A percentile compares a stretch with the other conserved stretches of the same genome.
Conservation (phyloP, 2,888 invertebrate genomes). For the Aporophyla nigra region DNA sequence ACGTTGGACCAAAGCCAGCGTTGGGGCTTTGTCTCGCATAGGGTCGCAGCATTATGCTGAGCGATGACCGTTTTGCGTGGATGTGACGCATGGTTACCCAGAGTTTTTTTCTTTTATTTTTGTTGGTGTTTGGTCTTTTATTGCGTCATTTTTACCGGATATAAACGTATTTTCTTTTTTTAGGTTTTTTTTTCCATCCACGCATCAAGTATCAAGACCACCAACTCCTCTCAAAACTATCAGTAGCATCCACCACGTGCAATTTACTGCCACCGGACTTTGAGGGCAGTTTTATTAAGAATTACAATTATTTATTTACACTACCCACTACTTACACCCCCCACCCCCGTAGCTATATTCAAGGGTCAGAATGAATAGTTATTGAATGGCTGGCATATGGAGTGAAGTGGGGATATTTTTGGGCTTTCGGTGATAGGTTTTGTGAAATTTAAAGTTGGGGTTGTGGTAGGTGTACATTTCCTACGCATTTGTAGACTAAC, state of each 20-base stretch:
- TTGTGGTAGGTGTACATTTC: too few relatives aligned
- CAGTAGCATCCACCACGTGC: conserved; percentile 79
- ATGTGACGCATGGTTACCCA: too few relatives aligned
- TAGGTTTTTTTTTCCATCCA: too few relatives aligned
- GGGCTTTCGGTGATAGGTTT: not conserved
- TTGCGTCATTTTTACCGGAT: too few relatives aligned
- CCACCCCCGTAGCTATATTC: conserved; percentile 31
- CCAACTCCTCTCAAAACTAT: conserved; percentile 60
- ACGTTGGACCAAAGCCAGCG: too few relatives aligned
- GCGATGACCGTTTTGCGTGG: too few relatives aligned
- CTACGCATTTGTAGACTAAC: too few relatives aligned
- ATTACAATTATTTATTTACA: conserved; percentile 89
- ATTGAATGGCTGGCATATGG: conserved; percentile 53
- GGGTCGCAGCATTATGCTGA: too few relatives aligned
- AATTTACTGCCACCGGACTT: conserved; percentile 79
- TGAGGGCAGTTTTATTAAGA: conserved; percentile 88
- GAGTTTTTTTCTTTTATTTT: too few relatives aligned
- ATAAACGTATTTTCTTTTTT: too few relatives aligned
- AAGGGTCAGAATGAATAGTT: conserved; percentile 54
- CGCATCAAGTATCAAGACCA: conserved; percentile 71
- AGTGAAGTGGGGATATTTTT: conserved; percentile 31
- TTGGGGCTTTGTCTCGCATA: too few relatives aligned
- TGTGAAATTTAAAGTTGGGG: not conserved
- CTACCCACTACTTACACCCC: conserved; percentile 66
- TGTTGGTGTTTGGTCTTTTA: too few relatives aligned